Evolutionary conservation across 1,140 invertebrate genomes (phyloP).

Genomic region (Meteorus sp.): DNA sequence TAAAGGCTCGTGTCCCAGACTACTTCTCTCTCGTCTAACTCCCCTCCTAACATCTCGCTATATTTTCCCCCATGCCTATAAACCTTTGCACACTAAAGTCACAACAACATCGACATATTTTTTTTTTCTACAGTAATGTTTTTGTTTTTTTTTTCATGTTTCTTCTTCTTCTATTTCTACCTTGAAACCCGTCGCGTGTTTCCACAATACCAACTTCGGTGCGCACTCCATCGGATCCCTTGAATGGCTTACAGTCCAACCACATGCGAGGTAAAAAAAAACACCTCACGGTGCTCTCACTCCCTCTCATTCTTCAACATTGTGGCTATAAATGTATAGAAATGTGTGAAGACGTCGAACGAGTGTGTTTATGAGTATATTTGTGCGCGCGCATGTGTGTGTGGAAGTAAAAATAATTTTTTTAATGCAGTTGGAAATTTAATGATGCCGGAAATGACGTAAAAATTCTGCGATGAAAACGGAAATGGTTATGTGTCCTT

Average conservation of each 20-base stretch:
- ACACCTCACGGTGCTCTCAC: neutral
- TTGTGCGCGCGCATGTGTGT: too few species aligned
- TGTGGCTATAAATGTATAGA: too few species aligned
- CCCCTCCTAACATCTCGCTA: neutral
- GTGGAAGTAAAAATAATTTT: too few species aligned
- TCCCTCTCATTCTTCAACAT: too few species aligned
- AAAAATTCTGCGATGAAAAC: constrained; percentile 2
- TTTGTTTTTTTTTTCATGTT: neutral
- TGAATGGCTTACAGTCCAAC: constrained; percentile 8
- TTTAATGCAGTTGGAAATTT: constrained; percentile 2
- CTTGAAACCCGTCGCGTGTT: constrained; percentile 22
- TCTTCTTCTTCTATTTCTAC: constrained; percentile 2
- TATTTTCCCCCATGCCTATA: neutral
- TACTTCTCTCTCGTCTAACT: constrained; percentile 12
- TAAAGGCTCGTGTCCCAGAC: constrained; percentile 17
- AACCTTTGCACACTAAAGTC: too few species aligned
- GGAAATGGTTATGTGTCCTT: neutral
- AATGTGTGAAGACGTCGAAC: too few species aligned
- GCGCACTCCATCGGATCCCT: constrained; percentile 11
- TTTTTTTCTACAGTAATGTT: too few species aligned
- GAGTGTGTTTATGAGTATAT: too few species aligned
- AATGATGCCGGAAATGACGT: constrained; percentile 14
- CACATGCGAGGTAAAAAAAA: neutral
- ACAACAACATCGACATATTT: too few species aligned
- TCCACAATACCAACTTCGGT: constrained; percentile 1